These are phyloP conservation scores for Heliconius melpomene DNA, from an alignment of 1,140 invertebrate species.

Conservation along the genomic window DNA sequence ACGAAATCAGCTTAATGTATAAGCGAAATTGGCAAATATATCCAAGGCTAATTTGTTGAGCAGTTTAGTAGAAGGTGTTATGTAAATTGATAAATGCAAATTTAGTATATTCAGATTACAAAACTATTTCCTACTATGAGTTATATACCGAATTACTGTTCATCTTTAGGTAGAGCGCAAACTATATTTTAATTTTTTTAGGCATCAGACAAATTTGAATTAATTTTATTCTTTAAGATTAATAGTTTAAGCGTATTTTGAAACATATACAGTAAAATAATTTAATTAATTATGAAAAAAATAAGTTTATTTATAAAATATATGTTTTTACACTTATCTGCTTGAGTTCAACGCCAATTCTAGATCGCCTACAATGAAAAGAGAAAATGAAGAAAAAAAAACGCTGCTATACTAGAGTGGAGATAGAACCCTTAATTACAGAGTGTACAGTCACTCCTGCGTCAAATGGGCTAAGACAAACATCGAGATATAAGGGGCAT, in stretches of 20 bases:
- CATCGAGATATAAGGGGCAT: too few species aligned
- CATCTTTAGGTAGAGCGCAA: not conserved
- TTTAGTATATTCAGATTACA: slow-evolving; percentile 28
- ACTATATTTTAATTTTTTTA: not conserved
- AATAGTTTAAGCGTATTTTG: not conserved
- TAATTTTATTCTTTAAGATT: not conserved
- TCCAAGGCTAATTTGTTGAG: slow-evolving; percentile 16
- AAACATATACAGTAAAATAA: too few species aligned
- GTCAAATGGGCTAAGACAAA: too few species aligned
- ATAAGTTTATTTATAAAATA: too few species aligned
- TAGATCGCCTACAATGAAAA: too few species aligned
- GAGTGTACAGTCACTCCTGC: not conserved
- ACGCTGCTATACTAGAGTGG: too few species aligned
- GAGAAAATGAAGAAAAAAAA: too few species aligned
- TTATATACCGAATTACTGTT: not conserved
- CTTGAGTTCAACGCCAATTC: too few species aligned
- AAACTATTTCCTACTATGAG: slow-evolving; percentile 28
- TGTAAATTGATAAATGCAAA: slow-evolving; percentile 29
- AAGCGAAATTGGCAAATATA: slow-evolving; percentile 13
- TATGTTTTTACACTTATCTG: too few species aligned
- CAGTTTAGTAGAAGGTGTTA: slow-evolving; percentile 17
- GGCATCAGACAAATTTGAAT: not conserved
- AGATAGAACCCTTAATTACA: not conserved
- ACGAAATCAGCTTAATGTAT: not conserved
- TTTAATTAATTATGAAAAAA: too few species aligned